Base-by-base conservation (phyloP, 2,888 invertebrate genomes). In the Galeruca laticollis region DNA sequence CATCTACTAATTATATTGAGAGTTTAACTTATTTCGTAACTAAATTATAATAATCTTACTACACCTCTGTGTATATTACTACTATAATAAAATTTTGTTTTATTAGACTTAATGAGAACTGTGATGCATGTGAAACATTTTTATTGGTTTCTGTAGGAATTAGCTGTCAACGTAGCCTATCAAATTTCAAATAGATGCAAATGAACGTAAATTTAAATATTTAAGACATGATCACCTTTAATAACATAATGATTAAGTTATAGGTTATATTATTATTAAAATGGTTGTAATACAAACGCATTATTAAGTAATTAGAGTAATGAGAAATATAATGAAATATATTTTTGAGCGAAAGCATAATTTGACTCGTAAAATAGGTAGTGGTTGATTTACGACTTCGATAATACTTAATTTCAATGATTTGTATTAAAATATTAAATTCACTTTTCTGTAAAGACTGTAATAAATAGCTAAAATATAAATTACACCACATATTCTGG, bases 51-150 rank as follows among this genome's bases (percentile, higher is more conserved):
- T 15, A 51, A 11, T 35, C 18, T 6, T 13, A 51, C 13, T 51
- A 8, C 51, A 62, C 13, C 62, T 62, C 37, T 52, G 62, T 31
- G 15, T 20, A 61, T 18, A 51, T 49, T 51, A 40, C 40, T 60
- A 43, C 37, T 21, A 40, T 57, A 65, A 47, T 57, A 20, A 47
- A 52, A 64, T 15, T 43, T 18, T 57, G 26, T 26, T 64, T 64
- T 64, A 64, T 64, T 56, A 47, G 56, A 57, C 64, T 64, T 64
- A 65, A 65, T 57, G 33, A 57, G 57, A 65, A n/a, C 18, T 43
- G 31, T 49, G 43, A 56, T 56, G 21, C 43, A 54, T 59, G 66
- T 66, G 66, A 56, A 66, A 21, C 66, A 60, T 49, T 60, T 62
- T 52, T 66, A 65, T 59, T 47, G 59, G 33, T 59, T 65, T 65